Percentiles rank a stretch among this genome's conserved stretches.
Conservation (phyloP, 2,888 invertebrate species). For the Dorcus hopei region DNA sequence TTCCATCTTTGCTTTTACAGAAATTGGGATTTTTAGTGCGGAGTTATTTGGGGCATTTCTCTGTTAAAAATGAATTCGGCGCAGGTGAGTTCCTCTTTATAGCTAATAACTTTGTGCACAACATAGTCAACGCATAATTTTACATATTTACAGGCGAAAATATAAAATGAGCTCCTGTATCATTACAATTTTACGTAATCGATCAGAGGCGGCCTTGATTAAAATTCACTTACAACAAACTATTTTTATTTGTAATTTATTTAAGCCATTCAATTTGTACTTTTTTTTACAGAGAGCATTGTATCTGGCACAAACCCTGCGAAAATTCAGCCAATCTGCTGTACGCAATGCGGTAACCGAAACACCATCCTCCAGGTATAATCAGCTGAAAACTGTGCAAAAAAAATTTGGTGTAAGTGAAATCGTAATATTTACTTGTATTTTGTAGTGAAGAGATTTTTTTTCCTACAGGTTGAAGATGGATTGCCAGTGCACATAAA, state of each 20-base stretch:
- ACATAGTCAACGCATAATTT: background rate
- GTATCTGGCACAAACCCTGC: constrained; percentile 11
- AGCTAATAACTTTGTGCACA: background rate
- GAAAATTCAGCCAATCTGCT: constrained; percentile 13
- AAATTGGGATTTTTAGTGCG: constrained; percentile 2
- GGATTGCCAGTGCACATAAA: constrained; percentile 13
- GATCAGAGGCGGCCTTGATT: background rate
- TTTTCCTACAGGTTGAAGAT: constrained; percentile 15
- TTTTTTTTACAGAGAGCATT: constrained; percentile 14
- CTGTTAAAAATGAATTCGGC: constrained; percentile 8
- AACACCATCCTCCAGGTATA: constrained; percentile 5
- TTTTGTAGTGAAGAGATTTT: background rate
- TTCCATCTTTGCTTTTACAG: constrained; percentile 15
- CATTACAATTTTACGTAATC: constrained; percentile 13
- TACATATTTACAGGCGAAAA: background rate
- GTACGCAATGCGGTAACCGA: constrained; percentile 11
- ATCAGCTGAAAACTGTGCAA: constrained; percentile 6
- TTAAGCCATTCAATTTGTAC: background rate
- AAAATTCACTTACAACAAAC: background rate
- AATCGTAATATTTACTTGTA: background rate
- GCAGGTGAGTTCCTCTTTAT: constrained; percentile 6
- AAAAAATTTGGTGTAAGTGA: constrained; percentile 12
- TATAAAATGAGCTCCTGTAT: background rate
- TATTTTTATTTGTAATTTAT: background rate
- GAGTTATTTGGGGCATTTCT: background rate